Base-by-base conservation (phyloP, 2,797 vertebrate species). In the Centroberyx gerrardi region DNA sequence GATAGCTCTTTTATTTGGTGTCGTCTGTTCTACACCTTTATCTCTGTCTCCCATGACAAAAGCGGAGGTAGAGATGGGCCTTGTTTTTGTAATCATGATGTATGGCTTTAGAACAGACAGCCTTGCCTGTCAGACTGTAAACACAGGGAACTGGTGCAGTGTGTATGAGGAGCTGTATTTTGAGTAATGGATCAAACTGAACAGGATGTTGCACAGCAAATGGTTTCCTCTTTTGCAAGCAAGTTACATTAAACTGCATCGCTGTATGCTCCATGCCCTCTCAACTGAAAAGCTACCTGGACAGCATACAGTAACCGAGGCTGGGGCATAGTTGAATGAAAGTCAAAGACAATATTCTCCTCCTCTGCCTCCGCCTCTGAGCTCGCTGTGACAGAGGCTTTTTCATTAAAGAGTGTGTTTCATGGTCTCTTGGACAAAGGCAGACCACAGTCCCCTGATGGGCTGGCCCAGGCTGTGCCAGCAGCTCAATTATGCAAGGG, bases 401-500 rank as follows among this genome's bases (percentile, higher is more conserved):
- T 91, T 86, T 79, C 73, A 88, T 86, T 86, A 84, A 36, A 61
- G 70, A 76, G 68, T 76, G 77, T 84, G 80, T 87, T 87, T 90
- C 86, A 82, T 74, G 74, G 77, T 85, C 49, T 83, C 80, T 71
- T 72, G 80, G 82, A 90, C 84, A 88, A 87, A 89, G 85, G 86
- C 80, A 36, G 70, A 66, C 68, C 73, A 78, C 84, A 88, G 85
- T 77, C 74, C 77, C 85, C 68, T 71, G 71, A 89, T 89, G 81
- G 80, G 71, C 75, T 56, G 83, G 76, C 76, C 83, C 77, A 9
- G 65, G 76, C 89, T 60, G 75, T 87, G 86, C 88, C 91, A 93
- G 84, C 31, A 64, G 81, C 88, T 88, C 85, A 85, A 70, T 90
- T 92, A 86, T 84, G 59, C 82, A 77, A 76, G 68, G 42, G 77